These are phyloP conservation scores for Abscondita cerata DNA, from an alignment of 2,888 invertebrate species.

Conservation along the genomic window DNA sequence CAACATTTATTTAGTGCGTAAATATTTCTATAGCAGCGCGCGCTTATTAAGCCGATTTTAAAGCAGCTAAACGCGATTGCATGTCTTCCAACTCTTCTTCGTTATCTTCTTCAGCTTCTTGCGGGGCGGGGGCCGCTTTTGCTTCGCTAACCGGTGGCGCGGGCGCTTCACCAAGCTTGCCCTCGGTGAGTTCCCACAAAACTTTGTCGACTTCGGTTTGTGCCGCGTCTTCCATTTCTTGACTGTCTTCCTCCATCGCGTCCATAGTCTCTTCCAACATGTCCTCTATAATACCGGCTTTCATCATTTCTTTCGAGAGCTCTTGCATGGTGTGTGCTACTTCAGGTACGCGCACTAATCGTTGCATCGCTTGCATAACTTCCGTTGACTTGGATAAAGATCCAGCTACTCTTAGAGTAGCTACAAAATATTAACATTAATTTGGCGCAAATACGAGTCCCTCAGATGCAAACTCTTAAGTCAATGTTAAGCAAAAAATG, in stretches of 20 bases:
- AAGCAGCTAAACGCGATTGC: slow-evolving; percentile 86
- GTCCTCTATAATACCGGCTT: slow-evolving; percentile 97
- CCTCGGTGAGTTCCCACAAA: slow-evolving; percentile 89
- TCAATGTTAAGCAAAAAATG: no score
- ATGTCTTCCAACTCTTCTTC: slow-evolving; percentile 89
- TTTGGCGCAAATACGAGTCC: neutral
- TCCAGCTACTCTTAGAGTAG: slow-evolving; percentile 93
- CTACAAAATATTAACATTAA: slow-evolving; percentile 59
- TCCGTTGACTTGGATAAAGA: slow-evolving; percentile 94
- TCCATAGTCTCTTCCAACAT: slow-evolving; percentile 99
- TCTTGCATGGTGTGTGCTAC: slow-evolving; percentile 96
- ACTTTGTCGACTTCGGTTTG: slow-evolving; percentile 78
- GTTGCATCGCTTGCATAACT: slow-evolving; percentile 98
- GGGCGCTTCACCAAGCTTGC: slow-evolving; percentile 92
- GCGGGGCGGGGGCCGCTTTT: slow-evolving; percentile 64
- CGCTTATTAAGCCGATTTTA: slow-evolving; percentile 77
- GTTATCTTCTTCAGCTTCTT: slow-evolving; percentile 66
- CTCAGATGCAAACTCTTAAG: no score
- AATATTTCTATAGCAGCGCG: no score
- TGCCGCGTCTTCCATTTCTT: slow-evolving; percentile 96
- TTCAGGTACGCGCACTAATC: slow-evolving; percentile 88
- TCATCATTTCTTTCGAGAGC: slow-evolving; percentile 99
- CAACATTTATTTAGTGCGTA: no score
- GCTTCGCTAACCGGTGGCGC: slow-evolving; percentile 73
- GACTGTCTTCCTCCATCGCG: slow-evolving; percentile 88